Evolutionary conservation across 2,113 vertebrate species (phyloP).

Genomic region (Cottus gobio): DNA sequence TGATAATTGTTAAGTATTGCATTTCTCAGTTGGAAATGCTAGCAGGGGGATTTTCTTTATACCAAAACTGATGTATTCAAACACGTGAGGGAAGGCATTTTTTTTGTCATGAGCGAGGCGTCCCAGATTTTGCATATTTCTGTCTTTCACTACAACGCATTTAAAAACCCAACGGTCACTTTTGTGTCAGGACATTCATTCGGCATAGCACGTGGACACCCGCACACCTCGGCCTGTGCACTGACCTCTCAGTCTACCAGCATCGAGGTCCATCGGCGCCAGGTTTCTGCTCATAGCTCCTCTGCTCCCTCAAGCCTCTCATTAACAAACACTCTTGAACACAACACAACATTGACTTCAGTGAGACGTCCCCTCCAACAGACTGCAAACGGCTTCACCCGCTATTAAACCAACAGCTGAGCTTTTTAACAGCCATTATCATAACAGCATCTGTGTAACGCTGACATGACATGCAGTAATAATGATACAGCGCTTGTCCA

Average conservation of each 20-base stretch:
- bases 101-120: neutral
- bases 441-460: slow-evolving; percentile 64
- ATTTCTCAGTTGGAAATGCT: neutral
- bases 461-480: slow-evolving; percentile 72
- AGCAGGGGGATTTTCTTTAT: too few species aligned
- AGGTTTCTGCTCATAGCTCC: slow-evolving; percentile 14
- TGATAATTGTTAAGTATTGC: neutral
- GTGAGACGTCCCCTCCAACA: slow-evolving; percentile 42
- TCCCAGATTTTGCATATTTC: neutral
- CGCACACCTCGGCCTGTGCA: neutral
- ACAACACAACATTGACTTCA: slow-evolving; percentile 45
- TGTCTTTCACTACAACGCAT: neutral
- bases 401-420: slow-evolving; percentile 65
- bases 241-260: neutral
- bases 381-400: slow-evolving; percentile 63
- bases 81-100: neutral
- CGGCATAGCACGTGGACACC: neutral
- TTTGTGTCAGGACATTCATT: neutral
- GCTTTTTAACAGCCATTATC: slow-evolving; percentile 67
- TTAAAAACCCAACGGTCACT: neutral
- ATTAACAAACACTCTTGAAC: slow-evolving; percentile 36
- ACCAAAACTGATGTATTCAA: too few species aligned
- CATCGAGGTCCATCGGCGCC: neutral
- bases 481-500: slow-evolving; percentile 60
- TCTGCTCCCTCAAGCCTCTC: slow-evolving; percentile 14